These are phyloP conservation scores for Plebejus melissa DNA, from an alignment of 2,888 invertebrate species.

Conservation along the genomic window DNA sequence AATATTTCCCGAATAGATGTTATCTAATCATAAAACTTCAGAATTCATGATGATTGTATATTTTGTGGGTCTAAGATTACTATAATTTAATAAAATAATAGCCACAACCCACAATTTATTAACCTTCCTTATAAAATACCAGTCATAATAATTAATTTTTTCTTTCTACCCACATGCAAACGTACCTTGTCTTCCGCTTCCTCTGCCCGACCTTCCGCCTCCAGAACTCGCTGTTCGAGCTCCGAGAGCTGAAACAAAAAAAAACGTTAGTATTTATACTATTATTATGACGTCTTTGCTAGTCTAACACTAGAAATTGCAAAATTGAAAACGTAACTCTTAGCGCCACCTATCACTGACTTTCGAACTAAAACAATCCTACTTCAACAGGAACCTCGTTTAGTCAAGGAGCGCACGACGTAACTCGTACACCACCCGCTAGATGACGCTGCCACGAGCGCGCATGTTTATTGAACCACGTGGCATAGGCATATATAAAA, in stretches of 20 bases:
- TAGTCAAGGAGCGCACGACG: constrained; percentile 32
- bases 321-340: constrained; percentile 33
- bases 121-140: neutral
- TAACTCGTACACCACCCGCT: constrained; percentile 54
- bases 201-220: constrained; percentile 94
- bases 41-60: too few relatives aligned
- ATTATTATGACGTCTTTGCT: neutral
- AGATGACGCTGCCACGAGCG: constrained; percentile 59
- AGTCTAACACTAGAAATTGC: neutral
- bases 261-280: constrained; percentile 20
- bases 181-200: constrained; percentile 97
- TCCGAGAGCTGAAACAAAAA: constrained; percentile 90
- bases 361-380: constrained; percentile 4
- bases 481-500: constrained; percentile 45
- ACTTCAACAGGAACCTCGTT: constrained; percentile 38
- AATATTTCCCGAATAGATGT: too few relatives aligned
- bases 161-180: constrained; percentile 29
- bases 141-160: neutral
- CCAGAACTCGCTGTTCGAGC: constrained; percentile 94
- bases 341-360: constrained; percentile 54
- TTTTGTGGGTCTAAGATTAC: neutral
- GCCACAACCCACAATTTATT: neutral
- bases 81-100: neutral
- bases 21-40: too few relatives aligned
- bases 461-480: constrained; percentile 70